Base-by-base conservation (phyloP, 2,797 vertebrate genomes). In the Sorex maritimensis region DNA sequence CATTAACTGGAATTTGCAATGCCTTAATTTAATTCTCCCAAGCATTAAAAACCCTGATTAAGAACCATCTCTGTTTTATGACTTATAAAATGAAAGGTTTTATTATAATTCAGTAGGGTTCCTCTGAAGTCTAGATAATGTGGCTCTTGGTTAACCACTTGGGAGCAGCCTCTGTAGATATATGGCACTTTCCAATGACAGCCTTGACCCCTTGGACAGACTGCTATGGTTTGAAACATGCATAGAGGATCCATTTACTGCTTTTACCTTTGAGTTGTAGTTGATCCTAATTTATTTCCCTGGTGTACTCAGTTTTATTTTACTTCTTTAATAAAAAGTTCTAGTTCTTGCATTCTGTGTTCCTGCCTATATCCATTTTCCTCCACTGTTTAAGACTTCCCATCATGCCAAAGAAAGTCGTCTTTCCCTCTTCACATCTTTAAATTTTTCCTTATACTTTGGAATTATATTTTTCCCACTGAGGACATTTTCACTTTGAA, bases 1-100 rank as follows among this genome's bases (percentile, higher is more conserved):
- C 67, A 94, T 91, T 97, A 96, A 93, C 41, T 58, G 52, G 88
- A 94, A 94, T 94, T 96, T 92, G 69, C 87, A 92, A 79, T 93
- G 87, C 88, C 84, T 92, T 92, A 87, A 92, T 95, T 94, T 63
- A 90, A 38, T 92, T 92, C 90, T 94, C 79, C 49, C 85, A 96
- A 88, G 85, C 79, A 91, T 95, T 92, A 93, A 77, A 88, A 46
- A 71, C 61, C 61, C 84, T 52, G 55, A 95, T 88, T 92, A 95
- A 94, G 81, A 94, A 96, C 79, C 91, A 89, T 58, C 88, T 84
- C 46, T 92, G 89, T 81, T 92, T 94, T 81, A 82, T 87, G 72
- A 81, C 44, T 89, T 81, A 55, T 26, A 69, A 94, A 89, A 93
- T 86, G 82, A 94, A 84, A 38, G 8, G 1, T 94, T 86, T 94